Evolutionary conservation across 37 sponge, comb jelly and placozoan species (phyloP).

Genomic region (Halichondria panicea): DNA sequence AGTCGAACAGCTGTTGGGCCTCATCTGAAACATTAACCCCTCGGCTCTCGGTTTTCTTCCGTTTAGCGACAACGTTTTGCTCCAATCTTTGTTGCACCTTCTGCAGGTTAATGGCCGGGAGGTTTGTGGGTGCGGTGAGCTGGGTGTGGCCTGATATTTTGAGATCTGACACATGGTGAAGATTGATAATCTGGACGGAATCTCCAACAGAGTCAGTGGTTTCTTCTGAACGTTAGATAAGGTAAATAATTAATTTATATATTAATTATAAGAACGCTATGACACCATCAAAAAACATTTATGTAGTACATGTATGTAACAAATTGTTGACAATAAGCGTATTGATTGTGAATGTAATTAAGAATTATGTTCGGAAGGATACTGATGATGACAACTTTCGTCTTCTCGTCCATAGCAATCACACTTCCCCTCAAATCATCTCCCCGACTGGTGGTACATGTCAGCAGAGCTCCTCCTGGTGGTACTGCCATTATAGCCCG

Average conservation of each 20-base stretch:
- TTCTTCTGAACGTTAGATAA: not conserved
- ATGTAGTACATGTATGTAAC: too few relatives aligned
- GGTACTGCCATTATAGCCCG: too few relatives aligned
- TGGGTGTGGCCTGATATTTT: not conserved
- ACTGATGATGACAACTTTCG: conserved; percentile 31
- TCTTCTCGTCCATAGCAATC: conserved; percentile 29
- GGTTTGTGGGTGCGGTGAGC: not conserved
- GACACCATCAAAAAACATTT: not conserved
- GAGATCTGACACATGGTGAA: conserved; percentile 27
- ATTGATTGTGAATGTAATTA: not conserved
- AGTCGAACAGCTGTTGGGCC: conserved; percentile 60
- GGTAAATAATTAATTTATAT: not conserved
- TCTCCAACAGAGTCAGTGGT: not conserved
- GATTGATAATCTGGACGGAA: conserved; percentile 40
- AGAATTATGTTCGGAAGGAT: conserved; percentile 1
- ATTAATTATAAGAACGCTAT: not conserved
- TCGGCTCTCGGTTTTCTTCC: conserved; percentile 13
- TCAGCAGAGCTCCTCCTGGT: conserved; percentile 21
- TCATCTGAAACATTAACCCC: conserved; percentile 41
- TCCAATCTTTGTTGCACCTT: conserved; percentile 34
- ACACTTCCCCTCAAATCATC: conserved; percentile 35
- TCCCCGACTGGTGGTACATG: conserved; percentile 43
- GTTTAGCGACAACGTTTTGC: conserved; percentile 11
- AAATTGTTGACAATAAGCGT: not conserved
- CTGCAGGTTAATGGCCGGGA: conserved; percentile 13